Evolutionary conservation across 2,888 invertebrate species (phyloP).

Genomic region (Digitonthophagus gazella): DNA sequence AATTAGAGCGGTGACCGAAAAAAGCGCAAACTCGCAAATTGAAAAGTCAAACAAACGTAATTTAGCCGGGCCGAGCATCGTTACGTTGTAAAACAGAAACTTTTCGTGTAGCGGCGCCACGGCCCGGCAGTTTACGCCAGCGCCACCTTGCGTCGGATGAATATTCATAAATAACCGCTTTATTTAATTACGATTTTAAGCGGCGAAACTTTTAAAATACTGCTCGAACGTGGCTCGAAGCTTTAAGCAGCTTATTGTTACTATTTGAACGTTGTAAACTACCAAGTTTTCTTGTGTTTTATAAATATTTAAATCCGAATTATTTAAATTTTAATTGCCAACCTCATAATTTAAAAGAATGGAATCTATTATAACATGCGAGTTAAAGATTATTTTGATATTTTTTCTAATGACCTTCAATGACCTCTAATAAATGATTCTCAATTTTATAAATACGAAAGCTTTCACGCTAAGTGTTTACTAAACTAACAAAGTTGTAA

Average conservation of each 20-base stretch:
- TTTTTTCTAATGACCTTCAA: no score
- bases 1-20: background rate
- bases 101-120: background rate
- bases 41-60: background rate
- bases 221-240: background rate
- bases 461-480: no score
- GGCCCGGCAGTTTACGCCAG: slow-evolving; percentile 1
- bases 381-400: no score
- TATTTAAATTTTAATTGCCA: no score
- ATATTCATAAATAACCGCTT: slow-evolving; percentile 15
- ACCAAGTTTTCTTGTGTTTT: no score
- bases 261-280: background rate
- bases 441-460: no score
- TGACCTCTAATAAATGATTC: no score
- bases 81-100: background rate
- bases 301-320: no score
- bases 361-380: no score
- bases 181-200: slow-evolving; percentile 10
- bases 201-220: slow-evolving; percentile 14
- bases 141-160: slow-evolving; percentile 11
- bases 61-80: background rate
- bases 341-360: no score
- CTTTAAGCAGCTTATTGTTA: background rate
- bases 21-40: background rate
- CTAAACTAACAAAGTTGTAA: no score